Conservation (phyloP, 2,888 invertebrate genomes). For the Napeogenes inachia region DNA sequence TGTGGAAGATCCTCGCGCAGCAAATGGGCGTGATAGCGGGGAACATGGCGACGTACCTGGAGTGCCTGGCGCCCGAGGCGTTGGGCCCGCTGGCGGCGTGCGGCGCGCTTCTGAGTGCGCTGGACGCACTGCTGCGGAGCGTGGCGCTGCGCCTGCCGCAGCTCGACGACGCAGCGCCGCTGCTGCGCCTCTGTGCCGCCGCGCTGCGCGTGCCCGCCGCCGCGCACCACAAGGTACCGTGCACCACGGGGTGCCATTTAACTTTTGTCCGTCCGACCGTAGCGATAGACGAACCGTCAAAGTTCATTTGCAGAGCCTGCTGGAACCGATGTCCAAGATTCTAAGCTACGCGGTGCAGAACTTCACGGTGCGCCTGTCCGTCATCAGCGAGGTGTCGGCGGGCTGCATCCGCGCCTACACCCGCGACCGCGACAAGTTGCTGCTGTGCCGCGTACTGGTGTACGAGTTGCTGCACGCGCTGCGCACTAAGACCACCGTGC, state of each 20-base stretch:
- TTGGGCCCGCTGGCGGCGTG: conserved; percentile 82
- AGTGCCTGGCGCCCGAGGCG: conserved; percentile 91
- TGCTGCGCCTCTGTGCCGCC: conserved; percentile 86
- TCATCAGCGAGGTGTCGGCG: conserved; percentile 91
- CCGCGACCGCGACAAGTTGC: conserved; percentile 95
- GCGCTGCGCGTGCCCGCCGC: conserved; percentile 91
- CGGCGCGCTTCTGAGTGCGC: conserved; percentile 86
- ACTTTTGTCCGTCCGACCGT: no score
- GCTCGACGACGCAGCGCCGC: conserved; percentile 82
- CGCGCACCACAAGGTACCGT: conserved; percentile 35
- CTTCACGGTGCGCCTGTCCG: conserved; percentile 86
- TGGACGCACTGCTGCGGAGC: conserved; percentile 91
- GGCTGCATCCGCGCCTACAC: conserved; percentile 93
- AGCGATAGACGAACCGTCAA: background rate
- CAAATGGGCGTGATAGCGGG: conserved; percentile 87
- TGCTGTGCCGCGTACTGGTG: conserved; percentile 93
- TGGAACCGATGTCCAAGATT: conserved; percentile 97
- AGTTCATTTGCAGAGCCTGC: conserved; percentile 79
- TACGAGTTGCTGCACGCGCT: conserved; percentile 96
- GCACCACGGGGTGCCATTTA: background rate
- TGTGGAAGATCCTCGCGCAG: conserved; percentile 32
- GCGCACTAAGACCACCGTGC: conserved; percentile 95
- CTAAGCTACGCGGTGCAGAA: conserved; percentile 95
- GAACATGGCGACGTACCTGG: conserved; percentile 96
- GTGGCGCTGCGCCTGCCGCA: conserved; percentile 83